Conservation (phyloP, 2,113 vertebrate genomes). For the Sitta europaea region DNA sequence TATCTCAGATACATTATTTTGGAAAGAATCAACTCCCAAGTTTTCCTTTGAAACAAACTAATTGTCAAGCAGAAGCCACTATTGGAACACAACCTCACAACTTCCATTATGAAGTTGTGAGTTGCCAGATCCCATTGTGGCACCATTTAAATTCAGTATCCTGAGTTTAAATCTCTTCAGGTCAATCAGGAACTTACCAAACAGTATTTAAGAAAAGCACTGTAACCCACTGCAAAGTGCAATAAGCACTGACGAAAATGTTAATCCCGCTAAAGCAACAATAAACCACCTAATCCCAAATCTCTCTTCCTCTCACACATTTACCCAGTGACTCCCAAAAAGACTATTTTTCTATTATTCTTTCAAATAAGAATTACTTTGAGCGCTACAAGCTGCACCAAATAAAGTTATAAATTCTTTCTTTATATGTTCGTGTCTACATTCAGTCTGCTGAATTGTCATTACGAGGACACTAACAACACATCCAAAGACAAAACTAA, state of each 20-base stretch:
- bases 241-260: neutral
- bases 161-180: neutral
- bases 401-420: neutral
- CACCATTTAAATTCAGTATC: neutral
- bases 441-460: neutral
- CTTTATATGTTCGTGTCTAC: neutral
- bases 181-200: neutral
- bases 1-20: neutral
- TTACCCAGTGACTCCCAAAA: neutral
- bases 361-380: neutral
- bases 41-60: neutral
- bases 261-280: neutral
- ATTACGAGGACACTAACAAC: neutral
- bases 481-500: neutral
- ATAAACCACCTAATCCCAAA: neutral
- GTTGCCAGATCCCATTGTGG: neutral
- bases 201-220: neutral
- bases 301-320: neutral
- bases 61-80: neutral
- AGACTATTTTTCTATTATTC: neutral
- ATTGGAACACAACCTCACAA: neutral
- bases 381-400: neutral
- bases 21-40: neutral
- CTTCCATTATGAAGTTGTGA: neutral
- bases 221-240: neutral